Evolutionary conservation across 2,888 invertebrate genomes (phyloP).

Genomic region (Pachycephus smyrnensis): DNA sequence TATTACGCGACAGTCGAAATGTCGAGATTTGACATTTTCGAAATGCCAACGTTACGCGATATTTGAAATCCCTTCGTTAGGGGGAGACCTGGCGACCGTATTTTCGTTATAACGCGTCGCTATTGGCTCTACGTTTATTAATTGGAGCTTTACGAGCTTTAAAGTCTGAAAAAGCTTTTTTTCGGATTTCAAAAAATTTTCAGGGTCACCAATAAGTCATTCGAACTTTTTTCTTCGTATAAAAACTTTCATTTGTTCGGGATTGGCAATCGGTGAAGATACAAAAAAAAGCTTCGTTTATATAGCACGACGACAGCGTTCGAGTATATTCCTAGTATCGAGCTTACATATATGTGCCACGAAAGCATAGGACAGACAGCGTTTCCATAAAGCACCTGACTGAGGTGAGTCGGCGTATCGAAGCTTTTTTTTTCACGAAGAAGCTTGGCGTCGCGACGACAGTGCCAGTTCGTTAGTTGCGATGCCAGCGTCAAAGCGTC

Average conservation of each 20-base stretch:
- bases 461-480: constrained; percentile 8
- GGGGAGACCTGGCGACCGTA: neutral
- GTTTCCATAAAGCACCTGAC: neutral
- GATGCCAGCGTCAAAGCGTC: constrained; percentile 27
- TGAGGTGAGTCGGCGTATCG: neutral
- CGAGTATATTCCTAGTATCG: neutral
- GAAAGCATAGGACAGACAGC: neutral
- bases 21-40: constrained; percentile 46
- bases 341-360: neutral
- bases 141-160: neutral
- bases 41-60: constrained; percentile 41
- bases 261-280: too few species aligned
- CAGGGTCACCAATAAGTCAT: neutral
- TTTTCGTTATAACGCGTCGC: neutral
- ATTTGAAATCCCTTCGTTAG: neutral
- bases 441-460: constrained; percentile 29
- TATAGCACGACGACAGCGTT: neutral
- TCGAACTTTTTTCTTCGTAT: neutral
- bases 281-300: neutral
- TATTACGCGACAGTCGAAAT: constrained; percentile 32
- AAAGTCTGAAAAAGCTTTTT: too few species aligned
- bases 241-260: neutral
- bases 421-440: neutral
- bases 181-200: neutral
- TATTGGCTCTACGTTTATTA: neutral